Percentiles rank a stretch among this genome's conserved stretches.
phyloP scores from a whole-genome alignment of 2,113 vertebrate genomes.

The Polypterus bichir region DNA sequence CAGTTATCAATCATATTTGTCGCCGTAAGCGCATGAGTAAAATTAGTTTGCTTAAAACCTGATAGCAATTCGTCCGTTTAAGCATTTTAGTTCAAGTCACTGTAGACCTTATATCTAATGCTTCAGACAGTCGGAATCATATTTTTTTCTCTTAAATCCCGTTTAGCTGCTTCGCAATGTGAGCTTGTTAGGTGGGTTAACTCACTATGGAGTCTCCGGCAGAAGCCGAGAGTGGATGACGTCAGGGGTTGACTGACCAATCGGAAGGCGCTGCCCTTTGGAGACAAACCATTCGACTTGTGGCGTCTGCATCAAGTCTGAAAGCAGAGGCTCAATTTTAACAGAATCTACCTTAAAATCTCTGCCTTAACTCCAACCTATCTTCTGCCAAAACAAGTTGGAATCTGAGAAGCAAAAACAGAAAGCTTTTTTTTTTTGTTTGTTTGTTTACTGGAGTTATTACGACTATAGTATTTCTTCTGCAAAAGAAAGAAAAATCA shows the following conservation, averaged over 20 bases:
- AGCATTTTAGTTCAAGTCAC: too few species aligned
- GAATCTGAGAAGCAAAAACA: conserved; percentile 49
- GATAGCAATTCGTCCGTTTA: too few species aligned
- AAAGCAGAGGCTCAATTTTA: conserved; percentile 83
- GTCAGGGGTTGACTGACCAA: conserved; percentile 82
- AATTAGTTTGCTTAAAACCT: too few species aligned
- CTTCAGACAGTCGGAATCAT: conserved; percentile 13
- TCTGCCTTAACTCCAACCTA: conserved; percentile 71
- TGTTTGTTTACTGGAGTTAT: conserved; percentile 48
- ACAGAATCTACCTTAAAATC: conserved; percentile 86
- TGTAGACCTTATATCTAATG: too few species aligned
- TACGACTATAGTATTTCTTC: conserved; percentile 61
- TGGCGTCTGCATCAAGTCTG: conserved; percentile 84
- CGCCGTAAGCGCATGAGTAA: too few species aligned
- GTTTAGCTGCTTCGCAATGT: conserved; percentile 35
- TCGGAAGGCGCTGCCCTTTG: conserved; percentile 91
- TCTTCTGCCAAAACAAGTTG: conserved; percentile 51
- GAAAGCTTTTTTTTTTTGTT: conserved; percentile 6
- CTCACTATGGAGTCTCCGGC: conserved; percentile 68
- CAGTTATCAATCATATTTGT: too few species aligned
- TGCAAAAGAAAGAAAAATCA: conserved; percentile 36
- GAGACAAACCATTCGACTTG: conserved; percentile 95
- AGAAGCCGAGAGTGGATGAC: conserved; percentile 74
- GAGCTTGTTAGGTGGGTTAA: conserved; percentile 75
- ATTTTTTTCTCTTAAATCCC: conserved; percentile 40